A percentile compares a stretch with the other conserved stretches of the same genome.
Conservation (phyloP, 2,113 vertebrate genomes). For the Centrocercus urophasianus region DNA sequence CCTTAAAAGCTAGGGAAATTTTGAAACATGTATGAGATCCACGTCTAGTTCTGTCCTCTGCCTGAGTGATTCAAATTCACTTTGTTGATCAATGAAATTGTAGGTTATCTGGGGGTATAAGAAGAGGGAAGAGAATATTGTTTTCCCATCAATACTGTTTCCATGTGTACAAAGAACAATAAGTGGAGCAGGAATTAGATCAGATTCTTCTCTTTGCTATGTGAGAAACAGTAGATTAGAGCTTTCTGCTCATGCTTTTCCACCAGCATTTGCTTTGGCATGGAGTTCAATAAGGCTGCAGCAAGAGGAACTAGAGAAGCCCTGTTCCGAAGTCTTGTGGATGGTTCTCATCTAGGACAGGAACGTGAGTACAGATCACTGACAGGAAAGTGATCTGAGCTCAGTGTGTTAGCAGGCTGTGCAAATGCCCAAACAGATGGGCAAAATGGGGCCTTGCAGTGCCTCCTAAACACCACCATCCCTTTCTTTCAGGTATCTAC, state of each 20-base stretch:
- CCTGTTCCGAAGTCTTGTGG: background rate
- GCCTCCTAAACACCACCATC: background rate
- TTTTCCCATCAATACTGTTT: background rate
- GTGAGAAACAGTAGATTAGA: background rate
- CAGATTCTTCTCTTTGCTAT: background rate
- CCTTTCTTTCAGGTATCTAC: background rate
- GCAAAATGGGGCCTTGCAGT: background rate
- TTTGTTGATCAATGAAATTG: background rate
- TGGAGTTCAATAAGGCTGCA: background rate
- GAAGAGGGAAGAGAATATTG: background rate
- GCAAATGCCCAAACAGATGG: background rate
- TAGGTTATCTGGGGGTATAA: background rate
- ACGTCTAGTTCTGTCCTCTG: background rate
- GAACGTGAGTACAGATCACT: background rate
- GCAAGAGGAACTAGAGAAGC: background rate
- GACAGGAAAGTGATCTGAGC: background rate
- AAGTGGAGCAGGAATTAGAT: constrained; percentile 20
- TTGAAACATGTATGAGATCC: background rate
- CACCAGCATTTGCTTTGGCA: background rate
- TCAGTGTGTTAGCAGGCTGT: background rate
- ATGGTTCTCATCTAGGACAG: background rate
- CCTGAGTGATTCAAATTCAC: background rate
- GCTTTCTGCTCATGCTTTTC: background rate
- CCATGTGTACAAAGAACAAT: constrained; percentile 28
- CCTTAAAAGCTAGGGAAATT: background rate